These are phyloP conservation scores for Agelas oroides DNA, from an alignment of 37 sponge, comb jelly and placozoan species.

Conservation along the genomic window DNA sequence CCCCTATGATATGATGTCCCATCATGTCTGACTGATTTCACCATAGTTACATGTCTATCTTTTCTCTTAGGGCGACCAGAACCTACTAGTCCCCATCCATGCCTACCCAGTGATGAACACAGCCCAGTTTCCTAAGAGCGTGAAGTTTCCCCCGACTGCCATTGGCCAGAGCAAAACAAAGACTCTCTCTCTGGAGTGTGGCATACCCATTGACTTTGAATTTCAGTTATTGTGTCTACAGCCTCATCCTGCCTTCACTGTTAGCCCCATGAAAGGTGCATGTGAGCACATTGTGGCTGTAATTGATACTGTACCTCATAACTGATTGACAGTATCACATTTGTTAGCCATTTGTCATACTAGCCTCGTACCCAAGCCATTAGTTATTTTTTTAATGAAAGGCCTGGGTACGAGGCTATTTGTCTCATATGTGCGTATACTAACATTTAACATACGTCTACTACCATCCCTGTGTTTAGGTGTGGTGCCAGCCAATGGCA, in stretches of 20 bases:
- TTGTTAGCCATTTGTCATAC: too few species aligned
- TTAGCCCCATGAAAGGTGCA: constrained; percentile 57
- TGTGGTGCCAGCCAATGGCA: constrained; percentile 73
- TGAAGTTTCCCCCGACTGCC: constrained; percentile 84
- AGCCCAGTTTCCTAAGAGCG: constrained; percentile 67
- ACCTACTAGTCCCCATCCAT: constrained; percentile 87
- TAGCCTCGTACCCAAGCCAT: too few species aligned
- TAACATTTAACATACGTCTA: too few species aligned
- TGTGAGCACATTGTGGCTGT: too few species aligned
- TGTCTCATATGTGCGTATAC: too few species aligned
- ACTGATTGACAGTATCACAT: too few species aligned
- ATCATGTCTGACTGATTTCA: too few species aligned
- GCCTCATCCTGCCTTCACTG: constrained; percentile 54
- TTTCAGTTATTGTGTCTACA: constrained; percentile 48
- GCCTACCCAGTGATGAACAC: constrained; percentile 88
- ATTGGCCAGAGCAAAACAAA: constrained; percentile 63
- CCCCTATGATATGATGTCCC: too few species aligned
- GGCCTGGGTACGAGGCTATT: too few species aligned
- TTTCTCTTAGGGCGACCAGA: constrained; percentile 57
- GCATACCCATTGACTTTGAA: constrained; percentile 79
- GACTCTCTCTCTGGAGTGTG: constrained; percentile 60
- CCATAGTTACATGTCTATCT: too few species aligned
- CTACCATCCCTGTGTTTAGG: constrained; percentile 35
- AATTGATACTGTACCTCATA: too few species aligned
- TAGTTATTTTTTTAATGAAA: too few species aligned